Percentiles rank a stretch among this genome's conserved stretches.
phyloP scores from a whole-genome alignment of 2,888 invertebrate genomes.

The Tachina lurida region DNA sequence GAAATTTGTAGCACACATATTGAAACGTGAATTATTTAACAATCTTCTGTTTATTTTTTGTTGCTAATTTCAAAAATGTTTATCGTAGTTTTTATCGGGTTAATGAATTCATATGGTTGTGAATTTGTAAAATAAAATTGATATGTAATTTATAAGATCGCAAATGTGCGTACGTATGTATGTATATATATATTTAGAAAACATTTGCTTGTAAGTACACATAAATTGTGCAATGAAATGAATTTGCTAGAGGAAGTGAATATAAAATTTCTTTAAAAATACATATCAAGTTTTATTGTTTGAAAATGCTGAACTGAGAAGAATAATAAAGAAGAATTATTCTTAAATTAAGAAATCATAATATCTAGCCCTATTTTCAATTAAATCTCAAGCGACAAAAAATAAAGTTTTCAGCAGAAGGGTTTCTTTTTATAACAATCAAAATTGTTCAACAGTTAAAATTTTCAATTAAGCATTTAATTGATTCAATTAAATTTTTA shows the following conservation, averaged over 20 bases:
- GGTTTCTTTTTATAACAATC: too few relatives aligned
- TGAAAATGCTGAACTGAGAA: too few relatives aligned
- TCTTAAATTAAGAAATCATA: too few relatives aligned
- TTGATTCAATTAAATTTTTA: too few relatives aligned
- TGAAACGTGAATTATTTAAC: conserved; percentile 1
- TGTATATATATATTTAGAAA: background rate
- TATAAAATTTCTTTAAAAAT: background rate
- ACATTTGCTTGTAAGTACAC: background rate
- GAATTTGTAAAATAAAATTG: conserved; percentile 60
- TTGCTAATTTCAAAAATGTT: conserved; percentile 20
- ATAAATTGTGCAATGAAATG: conserved; percentile 17
- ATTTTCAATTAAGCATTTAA: too few relatives aligned
- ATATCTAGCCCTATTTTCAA: too few relatives aligned
- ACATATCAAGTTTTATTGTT: background rate
- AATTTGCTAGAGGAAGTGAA: background rate
- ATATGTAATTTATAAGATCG: conserved; percentile 1
- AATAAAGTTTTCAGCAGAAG: too few relatives aligned
- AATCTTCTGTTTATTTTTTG: conserved; percentile 4
- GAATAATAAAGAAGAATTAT: too few relatives aligned
- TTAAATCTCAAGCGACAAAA: too few relatives aligned
- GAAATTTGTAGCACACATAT: background rate
- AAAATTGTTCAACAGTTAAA: too few relatives aligned
- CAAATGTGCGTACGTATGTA: conserved; percentile 8
- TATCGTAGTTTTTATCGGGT: conserved; percentile 57
- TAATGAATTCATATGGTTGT: conserved; percentile 64